Evolutionary conservation across 2,797 vertebrate genomes (phyloP).

Genomic region (Dendrocincla tyrannina): DNA sequence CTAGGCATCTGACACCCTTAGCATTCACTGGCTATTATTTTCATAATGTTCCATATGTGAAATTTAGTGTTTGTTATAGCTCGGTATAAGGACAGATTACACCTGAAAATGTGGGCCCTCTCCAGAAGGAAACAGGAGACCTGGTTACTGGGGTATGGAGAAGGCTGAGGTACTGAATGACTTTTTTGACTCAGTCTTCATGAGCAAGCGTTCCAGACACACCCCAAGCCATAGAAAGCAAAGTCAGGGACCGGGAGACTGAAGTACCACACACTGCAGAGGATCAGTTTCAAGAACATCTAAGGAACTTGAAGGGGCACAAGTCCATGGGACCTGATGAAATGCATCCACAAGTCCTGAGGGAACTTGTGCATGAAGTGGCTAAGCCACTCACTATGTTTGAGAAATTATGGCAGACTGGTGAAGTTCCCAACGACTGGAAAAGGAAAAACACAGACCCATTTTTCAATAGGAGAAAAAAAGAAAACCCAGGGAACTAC

Average conservation of each 20-base stretch:
- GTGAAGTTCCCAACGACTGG: neutral
- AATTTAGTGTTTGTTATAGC: neutral
- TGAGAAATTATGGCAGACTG: neutral
- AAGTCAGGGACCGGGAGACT: neutral
- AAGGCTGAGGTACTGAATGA: neutral
- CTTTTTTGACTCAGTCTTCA: neutral
- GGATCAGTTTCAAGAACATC: fast-evolving
- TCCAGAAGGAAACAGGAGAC: neutral
- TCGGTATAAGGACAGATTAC: neutral
- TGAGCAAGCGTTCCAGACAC: neutral
- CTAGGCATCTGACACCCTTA: neutral
- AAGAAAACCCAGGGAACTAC: neutral
- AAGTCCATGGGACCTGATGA: neutral
- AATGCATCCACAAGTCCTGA: neutral
- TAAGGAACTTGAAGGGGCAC: neutral
- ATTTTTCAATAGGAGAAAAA: neutral
- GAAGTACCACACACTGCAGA: neutral
- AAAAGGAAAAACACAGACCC: neutral
- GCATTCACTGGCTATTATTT: neutral
- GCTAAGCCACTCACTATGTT: neutral
- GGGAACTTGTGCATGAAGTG: neutral
- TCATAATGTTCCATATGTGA: neutral
- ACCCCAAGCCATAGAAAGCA: neutral
- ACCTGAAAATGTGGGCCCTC: neutral
- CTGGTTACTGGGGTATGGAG: neutral